phyloP scores from a whole-genome alignment of 2,888 invertebrate species.

The Charanyca ferruginea region DNA sequence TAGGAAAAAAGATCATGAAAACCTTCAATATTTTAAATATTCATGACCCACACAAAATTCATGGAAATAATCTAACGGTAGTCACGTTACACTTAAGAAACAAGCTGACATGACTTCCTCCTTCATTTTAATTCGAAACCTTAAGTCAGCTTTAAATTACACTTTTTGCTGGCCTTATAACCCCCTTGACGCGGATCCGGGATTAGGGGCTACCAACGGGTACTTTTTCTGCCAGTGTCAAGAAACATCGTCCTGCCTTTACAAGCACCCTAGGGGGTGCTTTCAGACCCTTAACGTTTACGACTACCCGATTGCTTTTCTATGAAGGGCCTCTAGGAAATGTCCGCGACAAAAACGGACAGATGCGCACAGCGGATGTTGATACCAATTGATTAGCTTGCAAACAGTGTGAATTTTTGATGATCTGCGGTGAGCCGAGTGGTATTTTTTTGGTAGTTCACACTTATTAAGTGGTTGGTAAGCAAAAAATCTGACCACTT shows the following conservation, averaged over 20 bases:
- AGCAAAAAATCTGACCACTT: slow-evolving; percentile 56
- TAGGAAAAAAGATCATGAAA: not conserved
- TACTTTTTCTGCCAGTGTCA: slow-evolving; percentile 88
- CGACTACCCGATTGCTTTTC: slow-evolving; percentile 92
- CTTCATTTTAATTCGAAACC: slow-evolving; percentile 90
- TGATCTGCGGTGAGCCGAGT: slow-evolving; percentile 66
- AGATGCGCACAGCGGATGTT: slow-evolving; percentile 83
- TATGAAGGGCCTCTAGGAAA: slow-evolving; percentile 87
- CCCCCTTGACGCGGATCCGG: slow-evolving; percentile 86
- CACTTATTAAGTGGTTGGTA: slow-evolving; percentile 69
- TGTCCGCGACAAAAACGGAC: slow-evolving; percentile 84
- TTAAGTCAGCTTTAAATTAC: slow-evolving; percentile 91
- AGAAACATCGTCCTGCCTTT: slow-evolving; percentile 88
- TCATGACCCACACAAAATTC: not conserved
- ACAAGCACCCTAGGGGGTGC: slow-evolving; percentile 91
- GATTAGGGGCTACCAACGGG: slow-evolving; percentile 85
- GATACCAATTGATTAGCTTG: slow-evolving; percentile 79
- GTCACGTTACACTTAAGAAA: slow-evolving; percentile 52
- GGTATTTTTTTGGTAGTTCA: slow-evolving; percentile 64
- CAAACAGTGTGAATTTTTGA: slow-evolving; percentile 70
- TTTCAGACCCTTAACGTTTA: slow-evolving; percentile 92
- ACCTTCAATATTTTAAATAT: slow-evolving; percentile 1
- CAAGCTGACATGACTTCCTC: slow-evolving; percentile 69
- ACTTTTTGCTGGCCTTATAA: slow-evolving; percentile 88
- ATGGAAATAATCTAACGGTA: slow-evolving; percentile 27